Percentiles rank a stretch among this genome's conserved stretches.
phyloP scores from a whole-genome alignment of 2,113 vertebrate species.

The Xyrauchen texanus region DNA sequence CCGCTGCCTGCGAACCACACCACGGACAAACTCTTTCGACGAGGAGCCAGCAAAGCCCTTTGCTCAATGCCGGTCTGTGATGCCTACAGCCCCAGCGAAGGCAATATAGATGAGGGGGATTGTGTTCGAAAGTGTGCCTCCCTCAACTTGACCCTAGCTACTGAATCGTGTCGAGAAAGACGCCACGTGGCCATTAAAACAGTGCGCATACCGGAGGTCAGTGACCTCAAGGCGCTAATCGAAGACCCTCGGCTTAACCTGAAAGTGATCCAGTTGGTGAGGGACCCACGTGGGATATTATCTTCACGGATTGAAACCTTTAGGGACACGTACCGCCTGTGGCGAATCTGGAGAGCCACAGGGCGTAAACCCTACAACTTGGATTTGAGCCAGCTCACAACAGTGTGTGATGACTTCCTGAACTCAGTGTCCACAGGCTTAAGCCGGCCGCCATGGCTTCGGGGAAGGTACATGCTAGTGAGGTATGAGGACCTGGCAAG shows the following conservation, averaged over 20 bases:
- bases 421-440: constrained; percentile 86
- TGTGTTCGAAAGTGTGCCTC: constrained; percentile 84
- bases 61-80: constrained; percentile 84
- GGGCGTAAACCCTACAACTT: constrained; percentile 89
- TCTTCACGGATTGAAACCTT: constrained; percentile 92
- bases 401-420: constrained; percentile 88
- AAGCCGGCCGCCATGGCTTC: constrained; percentile 83
- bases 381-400: constrained; percentile 86
- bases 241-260: constrained; percentile 89
- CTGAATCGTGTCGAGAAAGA: constrained; percentile 80
- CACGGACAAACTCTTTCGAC: constrained; percentile 86
- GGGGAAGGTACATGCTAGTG: constrained; percentile 90
- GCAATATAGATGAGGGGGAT: constrained; percentile 86
- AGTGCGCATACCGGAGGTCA: constrained; percentile 86
- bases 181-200: constrained; percentile 92
- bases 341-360: constrained; percentile 91
- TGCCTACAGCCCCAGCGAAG: constrained; percentile 68
- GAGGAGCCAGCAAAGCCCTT: constrained; percentile 89
- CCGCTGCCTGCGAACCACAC: constrained; percentile 86
- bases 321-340: constrained; percentile 88
- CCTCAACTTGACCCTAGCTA: constrained; percentile 84
- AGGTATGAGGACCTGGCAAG: constrained; percentile 92
- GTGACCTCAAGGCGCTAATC: constrained; percentile 83
- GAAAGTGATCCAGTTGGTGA: constrained; percentile 92
- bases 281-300: constrained; percentile 89